Percentiles rank a stretch among this genome's conserved stretches.
phyloP scores from a whole-genome alignment of 2,888 invertebrate species.

The Lacanobia wlatinum region DNA sequence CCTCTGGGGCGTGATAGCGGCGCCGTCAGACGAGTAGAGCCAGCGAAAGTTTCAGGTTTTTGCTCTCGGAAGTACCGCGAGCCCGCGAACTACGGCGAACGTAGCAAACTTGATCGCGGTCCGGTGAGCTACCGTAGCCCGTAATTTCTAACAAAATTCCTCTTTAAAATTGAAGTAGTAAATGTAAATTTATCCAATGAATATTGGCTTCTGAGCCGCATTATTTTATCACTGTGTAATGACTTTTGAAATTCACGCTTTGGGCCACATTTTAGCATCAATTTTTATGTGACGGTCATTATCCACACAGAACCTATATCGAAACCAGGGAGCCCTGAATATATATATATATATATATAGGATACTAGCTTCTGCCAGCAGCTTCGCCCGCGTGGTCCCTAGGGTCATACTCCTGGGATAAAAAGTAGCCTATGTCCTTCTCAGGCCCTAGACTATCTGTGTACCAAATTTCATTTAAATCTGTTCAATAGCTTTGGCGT shows the following conservation, averaged over 20 bases:
- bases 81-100: constrained; percentile 77
- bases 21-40: constrained; percentile 79
- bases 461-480: too few relatives aligned
- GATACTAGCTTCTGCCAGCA: too few relatives aligned
- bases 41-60: constrained; percentile 78
- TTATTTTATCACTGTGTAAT: constrained; percentile 52
- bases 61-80: constrained; percentile 71
- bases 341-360: neutral
- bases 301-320: neutral
- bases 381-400: too few relatives aligned
- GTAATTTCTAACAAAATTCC: constrained; percentile 64
- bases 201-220: constrained; percentile 43
- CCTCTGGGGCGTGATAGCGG: constrained; percentile 81
- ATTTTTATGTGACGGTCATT: neutral
- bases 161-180: constrained; percentile 43
- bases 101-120: constrained; percentile 71
- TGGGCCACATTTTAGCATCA: neutral
- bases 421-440: too few relatives aligned
- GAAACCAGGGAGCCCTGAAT: neutral
- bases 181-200: constrained; percentile 57
- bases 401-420: too few relatives aligned
- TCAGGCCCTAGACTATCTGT: too few relatives aligned
- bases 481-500: too few relatives aligned
- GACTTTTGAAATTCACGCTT: constrained; percentile 25
- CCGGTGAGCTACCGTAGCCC: constrained; percentile 71